These are phyloP conservation scores for Aleadryas rufinucha DNA, from an alignment of 2,113 vertebrate genomes.

Conservation along the genomic window DNA sequence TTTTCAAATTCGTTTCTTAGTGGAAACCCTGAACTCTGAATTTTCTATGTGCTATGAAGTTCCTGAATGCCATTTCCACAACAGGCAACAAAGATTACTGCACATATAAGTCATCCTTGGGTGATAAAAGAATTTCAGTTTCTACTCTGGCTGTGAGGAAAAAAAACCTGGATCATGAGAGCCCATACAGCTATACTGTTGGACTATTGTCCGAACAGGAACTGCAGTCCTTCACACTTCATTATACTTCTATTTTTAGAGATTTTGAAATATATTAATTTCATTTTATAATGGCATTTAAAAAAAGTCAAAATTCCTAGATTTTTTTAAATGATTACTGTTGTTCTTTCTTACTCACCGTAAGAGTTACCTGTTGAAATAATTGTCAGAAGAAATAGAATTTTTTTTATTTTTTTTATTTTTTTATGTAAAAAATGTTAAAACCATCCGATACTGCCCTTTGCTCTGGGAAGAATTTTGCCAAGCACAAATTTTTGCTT, in stretches of 20 bases:
- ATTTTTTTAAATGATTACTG: not conserved
- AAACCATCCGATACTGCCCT: fast-evolving
- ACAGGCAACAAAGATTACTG: not conserved
- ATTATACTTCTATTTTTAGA: not conserved
- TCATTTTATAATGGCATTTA: not conserved
- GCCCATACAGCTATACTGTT: not conserved
- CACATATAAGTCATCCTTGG: not conserved
- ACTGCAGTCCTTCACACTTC: not conserved
- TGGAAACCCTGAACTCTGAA: not conserved
- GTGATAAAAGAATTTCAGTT: not conserved
- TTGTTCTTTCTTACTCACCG: not conserved
- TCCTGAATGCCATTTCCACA: not conserved
- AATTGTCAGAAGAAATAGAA: not conserved
- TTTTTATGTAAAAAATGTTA: not conserved
- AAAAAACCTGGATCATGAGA: not conserved
- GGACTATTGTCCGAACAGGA: not conserved
- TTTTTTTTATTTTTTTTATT: not conserved
- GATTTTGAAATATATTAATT: not conserved
- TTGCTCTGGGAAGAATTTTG: not conserved
- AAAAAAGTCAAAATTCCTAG: not conserved
- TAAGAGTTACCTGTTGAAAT: not conserved
- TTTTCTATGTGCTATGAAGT: not conserved
- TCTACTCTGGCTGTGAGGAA: not conserved
- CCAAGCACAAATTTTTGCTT: not conserved
- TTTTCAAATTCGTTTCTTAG: not conserved